phyloP scores from a whole-genome alignment of 2,113 vertebrate genomes.

The Sorex fumeus region DNA sequence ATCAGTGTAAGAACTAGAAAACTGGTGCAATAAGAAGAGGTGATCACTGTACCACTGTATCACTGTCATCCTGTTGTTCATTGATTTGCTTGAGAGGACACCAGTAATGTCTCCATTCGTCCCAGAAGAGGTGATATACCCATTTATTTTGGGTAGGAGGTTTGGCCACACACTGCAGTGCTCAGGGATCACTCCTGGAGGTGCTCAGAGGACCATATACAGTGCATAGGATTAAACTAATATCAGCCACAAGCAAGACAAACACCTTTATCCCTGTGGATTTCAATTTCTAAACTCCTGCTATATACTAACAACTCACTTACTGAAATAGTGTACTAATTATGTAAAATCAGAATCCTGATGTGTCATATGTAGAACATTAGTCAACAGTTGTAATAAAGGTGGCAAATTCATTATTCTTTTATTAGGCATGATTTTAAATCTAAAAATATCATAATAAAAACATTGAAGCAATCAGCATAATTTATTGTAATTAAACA shows the following conservation, averaged over 20 bases:
- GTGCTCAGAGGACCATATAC: no score
- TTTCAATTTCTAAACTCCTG: neutral
- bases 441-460: neutral
- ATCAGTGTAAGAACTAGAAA: neutral
- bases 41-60: no score
- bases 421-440: constrained; percentile 15
- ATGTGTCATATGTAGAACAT: neutral
- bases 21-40: neutral
- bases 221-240: no score
- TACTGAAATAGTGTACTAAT: neutral
- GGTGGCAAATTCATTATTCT: constrained; percentile 15
- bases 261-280: no score
- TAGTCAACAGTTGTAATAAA: constrained; percentile 24
- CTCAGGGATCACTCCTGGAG: no score
- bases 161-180: no score
- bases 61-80: no score
- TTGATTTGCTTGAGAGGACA: no score
- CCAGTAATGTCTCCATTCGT: no score
- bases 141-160: no score
- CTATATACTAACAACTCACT: neutral
- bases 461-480: neutral
- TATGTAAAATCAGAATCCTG: neutral
- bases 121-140: no score
- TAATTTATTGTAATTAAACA: constrained; percentile 18
- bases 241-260: neutral